Base-by-base conservation (phyloP, 2,888 invertebrate species). In the Epinotia bilunana region DNA sequence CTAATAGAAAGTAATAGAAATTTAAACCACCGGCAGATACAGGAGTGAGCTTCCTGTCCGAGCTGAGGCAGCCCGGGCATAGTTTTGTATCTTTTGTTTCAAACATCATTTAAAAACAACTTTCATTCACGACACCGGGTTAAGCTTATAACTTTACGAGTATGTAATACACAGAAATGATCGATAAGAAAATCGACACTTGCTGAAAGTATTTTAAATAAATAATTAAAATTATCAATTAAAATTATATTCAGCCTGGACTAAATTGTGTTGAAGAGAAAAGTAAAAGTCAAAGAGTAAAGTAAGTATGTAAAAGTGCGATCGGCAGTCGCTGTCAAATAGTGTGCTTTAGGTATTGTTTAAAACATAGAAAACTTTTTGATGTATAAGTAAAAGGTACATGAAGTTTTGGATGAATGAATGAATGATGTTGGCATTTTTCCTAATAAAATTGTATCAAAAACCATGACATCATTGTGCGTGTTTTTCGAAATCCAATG, bases 41-140 rank as follows among this genome's bases (percentile, higher is more conserved):
- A 33, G 20, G 0, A 18, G 28, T 11, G 2, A 65, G 65, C n/a
- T 53, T 65, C 65, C 65, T 65, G 28, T 53, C 65, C 12, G 28
- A 5, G n/a, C 65, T 65, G 65, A 65, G 65, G 12, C 65, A 65
- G 28, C 65, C 65, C 3, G 33, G 53, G 53, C 65, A 65, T 12
- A 65, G 12, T 5, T n/a, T 13, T 28, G 18, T 12, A 20, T 43
- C 20, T 43, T 53, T 53, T 33, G 28, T 28, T 9, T 65, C 65
- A 53, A 53, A 23, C 65, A 65, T 65, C 12, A n/a, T 13, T 58
- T 58, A 12, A 4, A 58, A 13, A 23, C 5, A 49, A 39, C 39
- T 39, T 9, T 5, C 3, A 16, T 49, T 49, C 13, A 49, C 49
- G 49, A 49, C 49, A 49, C 16, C 4, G 16, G 16, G 4, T 16